Base-by-base conservation (phyloP, 2,888 invertebrate species). In the Drosophila anomelani region DNA sequence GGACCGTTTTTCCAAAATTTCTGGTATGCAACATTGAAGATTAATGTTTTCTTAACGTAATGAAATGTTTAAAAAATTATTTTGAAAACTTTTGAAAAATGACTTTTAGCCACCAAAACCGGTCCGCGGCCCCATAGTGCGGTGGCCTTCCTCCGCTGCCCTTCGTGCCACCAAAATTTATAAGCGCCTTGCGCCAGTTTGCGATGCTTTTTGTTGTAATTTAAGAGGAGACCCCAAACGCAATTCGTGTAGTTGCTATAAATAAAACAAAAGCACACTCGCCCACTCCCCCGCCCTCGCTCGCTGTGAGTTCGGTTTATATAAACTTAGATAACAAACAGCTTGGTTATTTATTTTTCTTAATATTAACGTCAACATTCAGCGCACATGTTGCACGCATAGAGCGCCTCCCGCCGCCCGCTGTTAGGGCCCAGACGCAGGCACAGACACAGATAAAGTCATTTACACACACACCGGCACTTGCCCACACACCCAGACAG, bases 351-450 rank as follows among this genome's bases (percentile, higher is more conserved):
- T 88, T 86, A 88, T 86, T 86, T 86, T 78, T 86, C 84, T 88
- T 88, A 88, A 86, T 86, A 86, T 86, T 86, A 86, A 88, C 86
- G 86, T 86, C 88, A 86, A 86, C 88, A 88, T 86, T 88, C 84
- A 82, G 86, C 86, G 86, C 88, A 86, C 86, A 86, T 86, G 86
- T 86, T 86, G 86, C 86, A 86, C 88, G 88, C 88, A 86, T 69
- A 79, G 85, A 69, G 72, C 60, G 58, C 53, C 71, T 63, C 46
- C 49, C 32, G 41, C 55, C 55, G 49, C 72, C 63, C 67, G 61
- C 66, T 71, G 64, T 47, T 57, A 32, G 29, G 47, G 72, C 66
- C 67, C 79, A 69, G 73, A 78, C 80, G 69, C 76, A 70, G 75
- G 71, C 78, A 39, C 60, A 72, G 75, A 78, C 78, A 38, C 61